Base-by-base conservation (phyloP, 2,797 vertebrate species). In the Acipenser transmontanus region DNA sequence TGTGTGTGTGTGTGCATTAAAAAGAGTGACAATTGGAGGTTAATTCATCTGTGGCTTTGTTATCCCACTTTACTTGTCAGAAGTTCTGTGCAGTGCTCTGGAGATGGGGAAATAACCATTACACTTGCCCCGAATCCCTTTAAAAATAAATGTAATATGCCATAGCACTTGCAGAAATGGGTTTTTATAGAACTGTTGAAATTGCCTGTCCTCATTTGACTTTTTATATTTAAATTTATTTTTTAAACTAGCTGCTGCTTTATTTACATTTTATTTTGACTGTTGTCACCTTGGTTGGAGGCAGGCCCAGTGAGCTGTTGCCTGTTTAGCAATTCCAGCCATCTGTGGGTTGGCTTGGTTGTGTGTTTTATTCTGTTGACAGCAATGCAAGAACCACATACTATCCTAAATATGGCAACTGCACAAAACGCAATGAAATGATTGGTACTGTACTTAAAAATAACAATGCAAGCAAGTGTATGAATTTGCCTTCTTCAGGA, bases 21-120 rank as follows among this genome's bases (percentile, higher is more conserved):
- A 69, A 73, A 60, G 68, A 76, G 71, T 74, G 70, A 71, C 54
- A 66, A 71, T 80, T 74, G 57, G 1, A 76, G 69, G 54, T 20
- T 73, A 77, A 77, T 82, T 80, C 70, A 64, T 71, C 76, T 67
- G 60, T 73, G 64, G 62, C 66, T 71, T 81, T 74, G 71, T 81
- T 68, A 74, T 56, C 57, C 70, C 68, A 66, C 79, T 82, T 79
- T 75, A 17, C 17, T 61, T 7, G 34, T 10, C 60, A 17, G 47
- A 34, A 20, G 60, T 61, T 61, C 47, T 61, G 60, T 61, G 17
- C 47, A 47, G 60, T 14, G 14, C 60, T 47, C 60, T 61, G 8
- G 60, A 61, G 17, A 61, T 47, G 11, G 60, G 34, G 34, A 61
- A 61, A 61, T 61, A 61, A 61, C 60, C 60, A 61, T 61, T 47